These are phyloP conservation scores for Cheilosia vulpina DNA, from an alignment of 2,888 invertebrate genomes.

Conservation along the genomic window DNA sequence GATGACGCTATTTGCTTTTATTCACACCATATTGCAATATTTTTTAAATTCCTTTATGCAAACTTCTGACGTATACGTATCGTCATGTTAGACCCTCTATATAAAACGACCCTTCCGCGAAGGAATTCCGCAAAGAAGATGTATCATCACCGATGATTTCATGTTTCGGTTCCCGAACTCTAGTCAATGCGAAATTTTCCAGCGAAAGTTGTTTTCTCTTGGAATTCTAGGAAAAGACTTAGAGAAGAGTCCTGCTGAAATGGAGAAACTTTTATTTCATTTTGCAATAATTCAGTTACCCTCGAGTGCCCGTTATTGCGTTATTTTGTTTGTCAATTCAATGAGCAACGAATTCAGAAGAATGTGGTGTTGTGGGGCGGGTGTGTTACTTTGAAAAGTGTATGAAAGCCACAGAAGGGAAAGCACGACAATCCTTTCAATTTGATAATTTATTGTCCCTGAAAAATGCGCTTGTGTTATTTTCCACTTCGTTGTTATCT, in stretches of 20 bases:
- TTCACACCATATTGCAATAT: too few species aligned
- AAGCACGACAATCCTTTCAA: slow-evolving; percentile 43
- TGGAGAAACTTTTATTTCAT: slow-evolving; percentile 30
- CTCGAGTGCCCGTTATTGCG: slow-evolving; percentile 43
- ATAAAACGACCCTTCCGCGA: too few species aligned
- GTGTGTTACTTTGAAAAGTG: not conserved
- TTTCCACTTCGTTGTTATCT: not conserved
- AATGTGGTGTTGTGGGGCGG: slow-evolving; percentile 2
- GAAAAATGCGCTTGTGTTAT: slow-evolving; percentile 17
- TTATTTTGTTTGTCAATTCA: slow-evolving; percentile 56
- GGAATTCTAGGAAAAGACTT: not conserved
- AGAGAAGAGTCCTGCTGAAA: not conserved
- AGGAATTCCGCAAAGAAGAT: slow-evolving; percentile 18
- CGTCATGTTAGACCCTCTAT: too few species aligned
- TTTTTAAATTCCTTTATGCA: too few species aligned
- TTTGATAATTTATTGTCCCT: slow-evolving; percentile 55
- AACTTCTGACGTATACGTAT: too few species aligned
- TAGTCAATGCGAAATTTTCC: not conserved
- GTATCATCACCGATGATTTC: slow-evolving; percentile 35
- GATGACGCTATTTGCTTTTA: too few species aligned
- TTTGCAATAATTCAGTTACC: slow-evolving; percentile 56
- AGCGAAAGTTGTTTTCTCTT: not conserved
- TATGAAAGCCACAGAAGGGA: not conserved
- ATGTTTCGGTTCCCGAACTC: slow-evolving; percentile 2
- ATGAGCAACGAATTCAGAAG: slow-evolving; percentile 32